These are phyloP conservation scores for Allygus modestus DNA, from an alignment of 2,888 invertebrate genomes.

Conservation along the genomic window DNA sequence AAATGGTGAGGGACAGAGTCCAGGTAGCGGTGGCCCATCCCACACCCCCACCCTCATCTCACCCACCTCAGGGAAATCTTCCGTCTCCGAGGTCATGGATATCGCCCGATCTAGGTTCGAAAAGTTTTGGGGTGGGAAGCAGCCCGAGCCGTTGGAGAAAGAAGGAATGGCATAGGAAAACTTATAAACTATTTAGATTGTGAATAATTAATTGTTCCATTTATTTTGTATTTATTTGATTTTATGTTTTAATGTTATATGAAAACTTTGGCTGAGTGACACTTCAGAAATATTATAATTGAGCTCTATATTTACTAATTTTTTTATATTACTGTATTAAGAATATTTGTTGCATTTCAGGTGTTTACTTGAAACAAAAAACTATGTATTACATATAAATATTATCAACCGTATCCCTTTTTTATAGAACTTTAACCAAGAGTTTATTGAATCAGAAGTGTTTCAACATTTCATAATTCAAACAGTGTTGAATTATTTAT, in stretches of 20 bases:
- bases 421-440: no score
- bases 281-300: not conserved
- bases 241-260: conserved; percentile 19
- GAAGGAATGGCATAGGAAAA: conserved; percentile 62
- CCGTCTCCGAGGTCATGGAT: conserved; percentile 82
- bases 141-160: conserved; percentile 58
- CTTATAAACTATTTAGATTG: conserved; percentile 22
- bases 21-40: conserved; percentile 25
- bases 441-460: no score
- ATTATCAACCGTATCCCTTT: no score
- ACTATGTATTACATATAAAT: no score
- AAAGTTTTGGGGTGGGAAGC: conserved; percentile 81
- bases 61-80: conserved; percentile 59
- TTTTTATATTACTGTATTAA: not conserved
- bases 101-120: conserved; percentile 90
- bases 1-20: not conserved
- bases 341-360: no score
- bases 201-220: conserved; percentile 17
- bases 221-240: conserved; percentile 16
- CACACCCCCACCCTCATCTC: conserved; percentile 51
- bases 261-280: conserved; percentile 40
- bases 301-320: not conserved
- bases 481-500: no score
- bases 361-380: no score
- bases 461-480: no score